These are phyloP conservation scores for Lasiurus cinereus DNA, from an alignment of 2,113 vertebrate genomes.

Conservation along the genomic window DNA sequence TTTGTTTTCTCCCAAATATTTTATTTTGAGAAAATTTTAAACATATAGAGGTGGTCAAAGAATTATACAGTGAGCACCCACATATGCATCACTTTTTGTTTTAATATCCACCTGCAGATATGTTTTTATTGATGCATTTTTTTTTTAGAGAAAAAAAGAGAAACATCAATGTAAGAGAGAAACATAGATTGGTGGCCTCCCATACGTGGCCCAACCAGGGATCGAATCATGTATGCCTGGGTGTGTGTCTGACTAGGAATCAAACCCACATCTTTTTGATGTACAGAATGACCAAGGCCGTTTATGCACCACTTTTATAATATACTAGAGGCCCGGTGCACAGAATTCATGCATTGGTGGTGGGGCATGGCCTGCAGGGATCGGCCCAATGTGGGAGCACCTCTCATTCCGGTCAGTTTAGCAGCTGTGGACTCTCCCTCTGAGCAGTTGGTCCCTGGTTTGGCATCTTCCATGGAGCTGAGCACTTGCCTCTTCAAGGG, in stretches of 20 bases:
- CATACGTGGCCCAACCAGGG: too few relatives aligned
- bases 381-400: too few relatives aligned
- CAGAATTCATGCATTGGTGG: too few relatives aligned
- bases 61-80: neutral
- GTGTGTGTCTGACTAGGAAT: too few relatives aligned
- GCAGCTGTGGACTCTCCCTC: too few relatives aligned
- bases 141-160: neutral
- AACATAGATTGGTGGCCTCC: neutral
- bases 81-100: neutral
- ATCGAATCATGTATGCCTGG: too few relatives aligned
- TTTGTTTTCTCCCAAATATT: neutral
- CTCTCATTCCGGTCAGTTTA: too few relatives aligned
- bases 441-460: too few relatives aligned
- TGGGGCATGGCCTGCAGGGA: too few relatives aligned
- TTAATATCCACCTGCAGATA: neutral
- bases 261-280: neutral
- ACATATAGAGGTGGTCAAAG: neutral
- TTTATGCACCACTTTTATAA: neutral
- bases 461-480: too few relatives aligned
- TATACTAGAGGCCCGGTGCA: neutral
- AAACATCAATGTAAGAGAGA: neutral
- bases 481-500: too few relatives aligned
- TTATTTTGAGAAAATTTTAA: slow-evolving; percentile 13
- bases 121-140: neutral
- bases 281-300: neutral